Evolutionary conservation across 2,113 vertebrate species (phyloP).

Genomic region (Bambusicola thoracicus): DNA sequence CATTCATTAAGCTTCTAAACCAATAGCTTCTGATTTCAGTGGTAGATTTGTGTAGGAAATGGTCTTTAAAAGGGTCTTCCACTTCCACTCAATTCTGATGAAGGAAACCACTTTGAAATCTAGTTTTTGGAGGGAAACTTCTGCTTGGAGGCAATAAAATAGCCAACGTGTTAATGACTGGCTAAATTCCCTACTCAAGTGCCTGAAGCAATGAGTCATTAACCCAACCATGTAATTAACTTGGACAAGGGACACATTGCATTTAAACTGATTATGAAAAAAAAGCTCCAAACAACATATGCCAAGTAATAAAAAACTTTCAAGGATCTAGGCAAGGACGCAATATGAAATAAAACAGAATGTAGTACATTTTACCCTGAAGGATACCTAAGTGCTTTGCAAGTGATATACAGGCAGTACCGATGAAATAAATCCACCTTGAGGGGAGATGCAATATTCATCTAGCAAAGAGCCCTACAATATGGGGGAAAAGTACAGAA

Average conservation of each 20-base stretch:
- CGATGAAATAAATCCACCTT: background rate
- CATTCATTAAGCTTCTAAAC: background rate
- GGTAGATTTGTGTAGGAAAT: background rate
- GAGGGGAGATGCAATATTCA: background rate
- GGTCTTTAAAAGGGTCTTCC: background rate
- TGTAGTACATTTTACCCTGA: background rate
- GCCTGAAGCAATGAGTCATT: conserved; percentile 45
- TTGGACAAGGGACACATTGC: conserved; percentile 28
- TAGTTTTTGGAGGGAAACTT: background rate
- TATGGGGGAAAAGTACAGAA: background rate
- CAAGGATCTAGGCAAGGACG: conserved; percentile 37
- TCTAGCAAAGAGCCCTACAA: background rate
- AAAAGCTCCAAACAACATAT: background rate
- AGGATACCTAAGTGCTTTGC: background rate
- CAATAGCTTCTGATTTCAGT: background rate
- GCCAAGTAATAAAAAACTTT: conserved; percentile 41
- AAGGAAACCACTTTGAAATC: background rate
- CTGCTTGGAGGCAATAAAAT: background rate
- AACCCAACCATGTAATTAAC: conserved; percentile 50
- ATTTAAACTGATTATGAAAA: background rate
- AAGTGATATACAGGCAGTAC: background rate
- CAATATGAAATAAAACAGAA: background rate
- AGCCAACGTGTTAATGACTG: background rate
- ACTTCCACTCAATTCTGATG: background rate
- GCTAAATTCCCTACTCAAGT: background rate